Evolutionary conservation across 1,140 invertebrate genomes (phyloP), one percentile per base, ranked within the genome.

Genomic region (Panagrolaimus sp.): DNA sequence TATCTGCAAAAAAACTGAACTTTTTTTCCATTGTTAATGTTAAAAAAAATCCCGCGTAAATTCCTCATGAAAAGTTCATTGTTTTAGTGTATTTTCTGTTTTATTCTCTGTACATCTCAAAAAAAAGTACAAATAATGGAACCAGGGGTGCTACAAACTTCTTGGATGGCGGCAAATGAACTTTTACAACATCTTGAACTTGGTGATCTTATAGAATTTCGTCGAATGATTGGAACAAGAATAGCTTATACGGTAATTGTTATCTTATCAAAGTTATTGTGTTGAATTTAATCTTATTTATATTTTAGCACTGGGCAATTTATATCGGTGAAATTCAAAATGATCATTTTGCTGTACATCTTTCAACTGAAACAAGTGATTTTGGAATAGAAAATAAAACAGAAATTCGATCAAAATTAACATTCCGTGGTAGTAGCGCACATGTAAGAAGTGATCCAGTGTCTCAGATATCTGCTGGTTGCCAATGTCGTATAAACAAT

Each of bases 161-260:
- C 21, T 24, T 58, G n/a, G 12, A 58, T 58, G 52, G 4, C 21
- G 3, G 52, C 52, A 12, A n/a, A 58, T 58, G 21, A 58, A n/a
- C 52, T 58, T 12, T 1, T 58, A 10, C 52, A 12, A 26, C 52
- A 58, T 10, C 15, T 58, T 14, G 52, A 58, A 21, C 15, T 58
- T 58, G 52, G 52, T 58, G 52, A 58, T 24, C 1, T 21, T n/a
- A n/a, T 58, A 21, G 52, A 58, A 14, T 58, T 58, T 28, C 52
- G 28, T 21, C 52, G 52, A 58, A 12, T 12, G 15, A 26, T 58
- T 21, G 21, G 52, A 26, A 21, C 12, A 1, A 10, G 52, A 6
- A 28, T 58, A n/a, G 21, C 52, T 21, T 58, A 58, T 28, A 17
- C 14, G 15, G 52, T 58, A 24, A 58, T 0, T 14, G 12, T 58